phyloP scores from a whole-genome alignment of 2,888 invertebrate genomes.

The Athalia circularis region DNA sequence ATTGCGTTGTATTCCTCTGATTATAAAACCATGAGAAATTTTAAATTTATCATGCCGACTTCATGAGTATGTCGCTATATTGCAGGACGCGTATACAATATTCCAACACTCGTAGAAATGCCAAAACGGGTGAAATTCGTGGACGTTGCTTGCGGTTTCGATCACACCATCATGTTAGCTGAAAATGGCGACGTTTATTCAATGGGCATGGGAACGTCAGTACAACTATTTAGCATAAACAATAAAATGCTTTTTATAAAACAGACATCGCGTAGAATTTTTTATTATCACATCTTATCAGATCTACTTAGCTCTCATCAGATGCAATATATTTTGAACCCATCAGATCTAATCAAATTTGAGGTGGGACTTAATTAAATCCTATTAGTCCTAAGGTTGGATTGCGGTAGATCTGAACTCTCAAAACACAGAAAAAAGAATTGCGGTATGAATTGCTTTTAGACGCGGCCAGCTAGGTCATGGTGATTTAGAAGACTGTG shows the following conservation, averaged over 20 bases:
- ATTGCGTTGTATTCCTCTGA: neutral
- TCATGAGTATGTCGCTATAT: neutral
- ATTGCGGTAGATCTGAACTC: neutral
- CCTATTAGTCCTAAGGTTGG: neutral
- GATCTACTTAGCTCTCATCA: no score
- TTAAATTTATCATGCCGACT: neutral
- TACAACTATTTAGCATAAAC: constrained; percentile 44
- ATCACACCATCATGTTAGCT: constrained; percentile 86
- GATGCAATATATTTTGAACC: no score
- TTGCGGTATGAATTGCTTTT: constrained; percentile 59
- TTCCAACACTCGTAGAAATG: constrained; percentile 79
- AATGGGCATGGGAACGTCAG: constrained; percentile 90
- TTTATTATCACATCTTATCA: neutral
- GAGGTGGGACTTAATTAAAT: no score
- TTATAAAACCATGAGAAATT: neutral
- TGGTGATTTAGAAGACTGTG: constrained; percentile 80
- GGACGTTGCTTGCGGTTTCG: constrained; percentile 86
- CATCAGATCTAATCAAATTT: no score
- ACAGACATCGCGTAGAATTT: neutral
- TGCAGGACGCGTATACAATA: constrained; percentile 78
- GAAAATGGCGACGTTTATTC: constrained; percentile 84
- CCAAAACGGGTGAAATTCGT: constrained; percentile 76
- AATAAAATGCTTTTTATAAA: neutral
- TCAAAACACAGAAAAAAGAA: no score
- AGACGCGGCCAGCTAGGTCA: constrained; percentile 93